phyloP scores from a whole-genome alignment of 1,140 invertebrate genomes.

The Heliconius hermathena region DNA sequence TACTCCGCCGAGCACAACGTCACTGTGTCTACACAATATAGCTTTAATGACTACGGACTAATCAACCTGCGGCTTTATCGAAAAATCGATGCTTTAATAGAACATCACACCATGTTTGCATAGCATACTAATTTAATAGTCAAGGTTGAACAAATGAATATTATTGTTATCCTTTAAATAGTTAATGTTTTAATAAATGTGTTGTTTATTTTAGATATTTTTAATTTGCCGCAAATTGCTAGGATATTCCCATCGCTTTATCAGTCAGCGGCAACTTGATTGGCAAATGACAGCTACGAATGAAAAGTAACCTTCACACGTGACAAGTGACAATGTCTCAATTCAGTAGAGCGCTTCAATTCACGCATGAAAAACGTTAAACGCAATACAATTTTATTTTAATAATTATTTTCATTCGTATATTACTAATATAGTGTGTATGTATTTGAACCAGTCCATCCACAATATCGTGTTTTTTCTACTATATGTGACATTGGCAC shows the following conservation, averaged over 20 bases:
- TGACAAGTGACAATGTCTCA: neutral
- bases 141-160: slow-evolving; percentile 3
- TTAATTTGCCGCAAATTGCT: slow-evolving; percentile 8
- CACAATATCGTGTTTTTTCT: too few species aligned
- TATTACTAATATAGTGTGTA: too few species aligned
- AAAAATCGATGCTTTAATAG: slow-evolving; percentile 36
- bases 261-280: slow-evolving; percentile 4
- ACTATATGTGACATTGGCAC: too few species aligned
- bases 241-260: slow-evolving; percentile 17
- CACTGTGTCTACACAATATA: slow-evolving; percentile 8
- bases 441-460: too few species aligned
- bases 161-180: neutral
- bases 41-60: slow-evolving; percentile 26
- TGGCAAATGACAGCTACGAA: slow-evolving; percentile 10
- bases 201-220: slow-evolving; percentile 21
- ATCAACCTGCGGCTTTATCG: slow-evolving; percentile 33
- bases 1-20: slow-evolving; percentile 19
- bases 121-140: slow-evolving; percentile 20
- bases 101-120: slow-evolving; percentile 25
- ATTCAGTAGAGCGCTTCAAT: neutral
- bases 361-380: neutral
- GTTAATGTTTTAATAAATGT: neutral
- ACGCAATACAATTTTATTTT: too few species aligned
- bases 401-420: too few species aligned
- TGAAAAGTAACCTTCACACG: neutral